A percentile compares a stretch with the other conserved stretches of the same genome.
phyloP scores from a whole-genome alignment of 2,797 vertebrate species.

The Tinamus major region DNA sequence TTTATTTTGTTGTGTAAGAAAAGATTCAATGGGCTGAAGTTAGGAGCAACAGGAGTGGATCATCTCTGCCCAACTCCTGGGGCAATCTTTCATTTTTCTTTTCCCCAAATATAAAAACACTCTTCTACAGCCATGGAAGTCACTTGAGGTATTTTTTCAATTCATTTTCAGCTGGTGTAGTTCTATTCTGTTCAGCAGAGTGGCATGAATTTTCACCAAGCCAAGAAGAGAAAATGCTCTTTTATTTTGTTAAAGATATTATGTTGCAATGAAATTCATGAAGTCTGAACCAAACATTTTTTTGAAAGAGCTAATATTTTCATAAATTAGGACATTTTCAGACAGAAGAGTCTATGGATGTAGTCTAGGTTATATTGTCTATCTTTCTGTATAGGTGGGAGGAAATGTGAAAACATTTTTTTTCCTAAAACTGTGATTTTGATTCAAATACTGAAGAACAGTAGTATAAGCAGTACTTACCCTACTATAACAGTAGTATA shows the following conservation, averaged over 20 bases:
- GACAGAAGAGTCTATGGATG: not conserved
- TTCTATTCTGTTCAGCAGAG: not conserved
- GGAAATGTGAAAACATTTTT: not conserved
- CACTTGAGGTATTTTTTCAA: constrained; percentile 6
- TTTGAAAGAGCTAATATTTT: not conserved
- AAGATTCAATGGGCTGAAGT: not conserved
- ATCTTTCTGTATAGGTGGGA: not conserved
- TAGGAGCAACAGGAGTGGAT: not conserved
- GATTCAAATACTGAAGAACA: not conserved
- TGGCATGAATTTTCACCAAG: constrained; percentile 38
- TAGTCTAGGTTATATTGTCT: rapidly evolving
- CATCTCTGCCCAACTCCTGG: not conserved
- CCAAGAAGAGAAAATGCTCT: not conserved
- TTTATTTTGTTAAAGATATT: not conserved
- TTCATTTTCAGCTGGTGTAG: constrained; percentile 20
- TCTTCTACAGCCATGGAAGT: not conserved
- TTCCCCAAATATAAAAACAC: not conserved
- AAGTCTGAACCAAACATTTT: not conserved
- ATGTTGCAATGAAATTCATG: not conserved
- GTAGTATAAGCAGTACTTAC: not conserved
- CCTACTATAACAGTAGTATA: not conserved
- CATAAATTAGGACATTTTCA: not conserved
- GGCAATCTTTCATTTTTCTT: not conserved
- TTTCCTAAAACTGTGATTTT: not conserved
- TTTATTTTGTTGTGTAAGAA: no score